Base-by-base conservation (phyloP, 1,140 invertebrate species). In the Trypoxylus dichotomus region DNA sequence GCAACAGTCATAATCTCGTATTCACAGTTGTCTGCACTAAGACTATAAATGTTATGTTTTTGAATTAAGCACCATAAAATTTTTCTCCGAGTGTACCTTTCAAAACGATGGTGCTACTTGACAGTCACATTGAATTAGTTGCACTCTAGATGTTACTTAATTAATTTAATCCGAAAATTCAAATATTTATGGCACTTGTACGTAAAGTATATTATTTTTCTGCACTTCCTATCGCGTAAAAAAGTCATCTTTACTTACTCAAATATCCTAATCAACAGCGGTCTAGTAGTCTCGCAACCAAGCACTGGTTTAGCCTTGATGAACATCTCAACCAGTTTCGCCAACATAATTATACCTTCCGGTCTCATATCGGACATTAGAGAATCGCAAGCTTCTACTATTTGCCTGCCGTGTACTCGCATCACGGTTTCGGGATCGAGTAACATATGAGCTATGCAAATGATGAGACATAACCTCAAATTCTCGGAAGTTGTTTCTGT, bases 361-460 rank as follows among this genome's bases (percentile, higher is more conserved):
- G 90, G 88, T 76, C 92, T 89, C 85, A 97, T 90, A 86, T 97
- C 96, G 60, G 90, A 90, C 71, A 97, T 86, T 83, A 96, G 86
- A 43, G 90, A 90, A 78, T 90, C 89, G 76, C 95, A 89, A 13
- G 91, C 88, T 2, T 89, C 86, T 42, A 96, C 90, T 80, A 96
- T 89, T 74, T 89, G 87, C 8, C 86, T 87, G 0, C 94, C 94
- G 80, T 92, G 88, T 37, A 92, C 92, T 79, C 91, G 88, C 80
- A 97, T 89, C 84, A 96, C 96, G 80, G 93, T 90, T 83, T 92
- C 90, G 0, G 95, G 94, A 81, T 91, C 93, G 5, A 98, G 87
- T n/a, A 97, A 85, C 0, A 96, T 89, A 85, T 97, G 97, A 3
- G 93, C 93, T 84, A 95, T 91, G 81, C 94, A 92, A 82, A 97